Conservation (phyloP, 2,113 vertebrate species). For the Triplophysa rosa region DNA sequence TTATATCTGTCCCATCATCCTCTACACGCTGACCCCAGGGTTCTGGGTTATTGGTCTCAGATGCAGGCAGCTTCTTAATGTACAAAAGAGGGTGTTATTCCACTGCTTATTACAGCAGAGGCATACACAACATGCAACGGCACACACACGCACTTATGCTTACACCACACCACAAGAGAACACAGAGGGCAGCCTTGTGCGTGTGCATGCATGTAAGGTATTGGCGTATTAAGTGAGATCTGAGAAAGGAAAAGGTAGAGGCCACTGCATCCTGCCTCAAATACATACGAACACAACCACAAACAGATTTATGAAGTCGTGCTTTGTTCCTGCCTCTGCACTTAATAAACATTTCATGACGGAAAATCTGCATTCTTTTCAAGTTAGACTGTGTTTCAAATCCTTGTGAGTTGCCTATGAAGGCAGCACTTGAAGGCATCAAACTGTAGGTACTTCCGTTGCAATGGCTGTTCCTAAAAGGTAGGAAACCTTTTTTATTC, state of each 20-base stretch:
- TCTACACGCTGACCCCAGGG: slow-evolving; percentile 76
- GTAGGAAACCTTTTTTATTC: too few relatives aligned
- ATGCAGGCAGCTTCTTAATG: slow-evolving; percentile 77
- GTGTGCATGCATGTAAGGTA: slow-evolving; percentile 27
- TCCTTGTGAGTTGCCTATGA: too few relatives aligned
- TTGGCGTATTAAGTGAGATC: background rate
- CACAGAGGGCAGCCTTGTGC: slow-evolving; percentile 24
- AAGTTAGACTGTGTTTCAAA: background rate
- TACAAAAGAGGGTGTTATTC: slow-evolving; percentile 83
- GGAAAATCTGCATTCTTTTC: slow-evolving; percentile 18
- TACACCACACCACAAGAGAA: slow-evolving; percentile 27
- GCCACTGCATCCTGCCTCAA: slow-evolving; percentile 30
- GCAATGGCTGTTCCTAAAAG: too few relatives aligned
- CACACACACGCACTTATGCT: slow-evolving; percentile 22
- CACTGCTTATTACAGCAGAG: slow-evolving; percentile 75
- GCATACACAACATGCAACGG: slow-evolving; percentile 43
- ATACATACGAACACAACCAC: slow-evolving; percentile 13
- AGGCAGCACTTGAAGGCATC: too few relatives aligned
- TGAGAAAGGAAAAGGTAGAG: slow-evolving; percentile 13
- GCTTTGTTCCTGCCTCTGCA: slow-evolving; percentile 18
- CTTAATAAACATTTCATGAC: slow-evolving; percentile 13
- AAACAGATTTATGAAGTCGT: slow-evolving; percentile 30
- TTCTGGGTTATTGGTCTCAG: slow-evolving; percentile 81
- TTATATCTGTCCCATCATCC: slow-evolving; percentile 82
- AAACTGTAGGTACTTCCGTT: too few relatives aligned